A percentile compares a stretch with the other conserved stretches of the same genome.
phyloP scores from a whole-genome alignment of 1,140 invertebrate species.

The Macrobrachium rosenbergii region DNA sequence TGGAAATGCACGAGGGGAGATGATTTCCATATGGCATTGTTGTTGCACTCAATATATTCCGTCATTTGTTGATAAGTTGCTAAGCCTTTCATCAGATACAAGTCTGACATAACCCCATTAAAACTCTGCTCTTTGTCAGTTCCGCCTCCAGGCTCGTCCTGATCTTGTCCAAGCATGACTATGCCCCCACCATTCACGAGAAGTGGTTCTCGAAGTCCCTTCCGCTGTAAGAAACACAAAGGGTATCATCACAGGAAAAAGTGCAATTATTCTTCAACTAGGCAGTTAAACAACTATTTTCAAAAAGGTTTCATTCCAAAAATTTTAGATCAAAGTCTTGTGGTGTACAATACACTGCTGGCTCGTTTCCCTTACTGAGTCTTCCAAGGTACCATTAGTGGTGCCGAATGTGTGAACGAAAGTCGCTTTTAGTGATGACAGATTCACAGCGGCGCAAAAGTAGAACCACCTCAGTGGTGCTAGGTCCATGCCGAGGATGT shows the following conservation, averaged over 20 bases:
- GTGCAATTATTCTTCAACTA: too few relatives aligned
- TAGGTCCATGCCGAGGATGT: not conserved
- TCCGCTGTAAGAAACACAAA: not conserved
- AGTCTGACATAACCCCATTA: conserved; percentile 4
- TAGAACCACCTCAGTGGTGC: conserved; percentile 30
- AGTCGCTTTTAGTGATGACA: not conserved
- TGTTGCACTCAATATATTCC: conserved; percentile 8
- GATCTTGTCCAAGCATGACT: conserved; percentile 34
- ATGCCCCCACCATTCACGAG: not conserved
- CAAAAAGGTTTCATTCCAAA: too few relatives aligned
- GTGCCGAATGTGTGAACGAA: not conserved
- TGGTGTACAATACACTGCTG: too few relatives aligned
- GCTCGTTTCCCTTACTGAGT: not conserved
- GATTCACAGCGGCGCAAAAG: conserved; percentile 31
- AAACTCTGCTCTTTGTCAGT: conserved; percentile 24
- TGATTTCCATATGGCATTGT: not conserved
- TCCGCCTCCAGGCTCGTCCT: conserved; percentile 27
- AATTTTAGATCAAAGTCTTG: too few relatives aligned
- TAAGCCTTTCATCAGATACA: not conserved
- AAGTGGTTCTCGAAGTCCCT: not conserved
- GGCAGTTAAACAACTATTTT: too few relatives aligned
- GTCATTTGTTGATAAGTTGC: not conserved
- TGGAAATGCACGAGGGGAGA: not conserved
- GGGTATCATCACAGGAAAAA: not conserved
- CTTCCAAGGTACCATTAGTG: not conserved